These are phyloP conservation scores for Silurus aristotelis DNA, from an alignment of 2,797 vertebrate species.

Conservation along the genomic window DNA sequence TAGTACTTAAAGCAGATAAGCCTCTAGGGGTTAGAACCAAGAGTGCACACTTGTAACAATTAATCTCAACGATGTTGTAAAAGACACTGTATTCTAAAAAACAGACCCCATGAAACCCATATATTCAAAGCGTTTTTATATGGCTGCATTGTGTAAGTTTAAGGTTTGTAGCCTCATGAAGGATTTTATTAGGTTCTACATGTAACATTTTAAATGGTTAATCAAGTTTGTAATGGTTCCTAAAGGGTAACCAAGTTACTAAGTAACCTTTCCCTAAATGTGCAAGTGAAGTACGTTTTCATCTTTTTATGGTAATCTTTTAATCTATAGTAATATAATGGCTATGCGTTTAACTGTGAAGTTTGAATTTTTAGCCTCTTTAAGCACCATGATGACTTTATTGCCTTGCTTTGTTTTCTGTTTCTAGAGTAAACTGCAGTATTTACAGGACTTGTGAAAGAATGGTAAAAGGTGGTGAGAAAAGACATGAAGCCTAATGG, in stretches of 20 bases:
- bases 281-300: not conserved
- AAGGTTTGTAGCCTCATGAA: not conserved
- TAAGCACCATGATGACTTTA: constrained; percentile 6
- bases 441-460: constrained; percentile 33
- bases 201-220: not conserved
- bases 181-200: not conserved
- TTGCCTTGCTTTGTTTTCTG: constrained; percentile 55
- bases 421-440: constrained; percentile 60
- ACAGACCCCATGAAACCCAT: not conserved
- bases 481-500: constrained; percentile 34
- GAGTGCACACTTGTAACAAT: not conserved
- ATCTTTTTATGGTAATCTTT: not conserved
- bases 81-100: not conserved
- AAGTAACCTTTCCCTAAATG: not conserved
- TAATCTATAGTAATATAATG: no score
- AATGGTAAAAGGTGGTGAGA: constrained; percentile 15
- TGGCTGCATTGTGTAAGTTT: not conserved
- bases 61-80: not conserved
- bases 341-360: not conserved
- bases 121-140: not conserved
- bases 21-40: not conserved
- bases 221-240: no score
- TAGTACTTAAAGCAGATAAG: not conserved
- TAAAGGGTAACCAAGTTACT: no score
- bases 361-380: not conserved